These are phyloP conservation scores for Eptesicus fuscus DNA, from an alignment of 2,113 vertebrate genomes.

Conservation along the genomic window DNA sequence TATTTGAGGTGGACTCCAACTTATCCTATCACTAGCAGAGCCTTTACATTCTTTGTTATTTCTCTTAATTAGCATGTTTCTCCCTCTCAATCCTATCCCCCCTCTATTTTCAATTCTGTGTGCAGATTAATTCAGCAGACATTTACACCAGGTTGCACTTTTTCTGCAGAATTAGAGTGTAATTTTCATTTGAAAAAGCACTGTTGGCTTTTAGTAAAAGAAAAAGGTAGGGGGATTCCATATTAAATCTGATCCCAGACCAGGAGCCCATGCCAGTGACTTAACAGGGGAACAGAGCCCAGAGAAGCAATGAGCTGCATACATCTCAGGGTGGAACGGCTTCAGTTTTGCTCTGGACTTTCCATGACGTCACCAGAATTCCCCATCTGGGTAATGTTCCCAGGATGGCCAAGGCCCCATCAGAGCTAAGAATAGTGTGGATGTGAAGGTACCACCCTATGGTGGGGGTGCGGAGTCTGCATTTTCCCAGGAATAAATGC, in stretches of 20 bases:
- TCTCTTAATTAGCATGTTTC: not conserved
- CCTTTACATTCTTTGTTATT: not conserved
- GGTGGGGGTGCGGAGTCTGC: not conserved
- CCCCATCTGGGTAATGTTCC: not conserved
- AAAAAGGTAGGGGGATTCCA: not conserved
- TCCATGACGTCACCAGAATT: not conserved
- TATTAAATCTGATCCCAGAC: not conserved
- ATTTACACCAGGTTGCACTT: not conserved
- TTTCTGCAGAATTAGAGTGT: not conserved
- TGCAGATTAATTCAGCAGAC: not conserved
- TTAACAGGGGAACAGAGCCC: not conserved
- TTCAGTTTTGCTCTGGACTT: not conserved
- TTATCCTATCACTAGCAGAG: not conserved
- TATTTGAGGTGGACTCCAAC: not conserved
- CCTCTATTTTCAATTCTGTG: not conserved
- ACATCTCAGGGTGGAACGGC: not conserved
- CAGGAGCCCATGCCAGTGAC: not conserved
- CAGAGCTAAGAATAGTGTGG: not conserved
- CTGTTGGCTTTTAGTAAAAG: conserved; percentile 17
- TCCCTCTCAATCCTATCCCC: not conserved
- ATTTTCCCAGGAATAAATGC: not conserved
- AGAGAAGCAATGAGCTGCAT: not conserved
- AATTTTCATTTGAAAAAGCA: conserved; percentile 38
- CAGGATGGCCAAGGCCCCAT: not conserved
- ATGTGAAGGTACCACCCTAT: too few species aligned